Evolutionary conservation across 2,797 vertebrate genomes (phyloP).

Genomic region (Gouania willdenowi): DNA sequence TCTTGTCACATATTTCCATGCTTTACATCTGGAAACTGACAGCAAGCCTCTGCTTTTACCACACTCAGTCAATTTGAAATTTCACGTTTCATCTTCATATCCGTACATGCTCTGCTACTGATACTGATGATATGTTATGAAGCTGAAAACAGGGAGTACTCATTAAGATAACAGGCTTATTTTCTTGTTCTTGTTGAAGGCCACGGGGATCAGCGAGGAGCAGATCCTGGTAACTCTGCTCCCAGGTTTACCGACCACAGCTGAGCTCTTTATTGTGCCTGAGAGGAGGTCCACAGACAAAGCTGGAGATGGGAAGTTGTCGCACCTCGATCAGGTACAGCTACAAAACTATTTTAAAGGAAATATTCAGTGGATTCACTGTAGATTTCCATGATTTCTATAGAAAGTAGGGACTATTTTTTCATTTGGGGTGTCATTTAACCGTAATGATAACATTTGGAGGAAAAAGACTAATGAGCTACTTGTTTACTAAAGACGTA

Average conservation of each 20-base stretch:
- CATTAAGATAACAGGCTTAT: too few relatives aligned
- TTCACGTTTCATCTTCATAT: conserved; percentile 38
- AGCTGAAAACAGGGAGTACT: conserved; percentile 20
- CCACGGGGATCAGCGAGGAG: conserved; percentile 79
- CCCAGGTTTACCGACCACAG: conserved; percentile 83
- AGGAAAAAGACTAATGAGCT: too few relatives aligned
- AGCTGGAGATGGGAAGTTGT: conserved; percentile 57
- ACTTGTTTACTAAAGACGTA: too few relatives aligned
- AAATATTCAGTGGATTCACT: too few relatives aligned
- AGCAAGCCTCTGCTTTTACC: conserved; percentile 65
- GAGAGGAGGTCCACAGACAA: conserved; percentile 63
- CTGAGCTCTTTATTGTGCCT: conserved; percentile 85
- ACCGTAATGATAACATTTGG: too few relatives aligned
- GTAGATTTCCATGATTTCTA: too few relatives aligned
- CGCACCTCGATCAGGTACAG: conserved; percentile 83
- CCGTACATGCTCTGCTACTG: conserved; percentile 52
- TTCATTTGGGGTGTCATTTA: too few relatives aligned
- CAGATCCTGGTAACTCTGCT: conserved; percentile 84
- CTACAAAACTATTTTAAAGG: conserved; percentile 9
- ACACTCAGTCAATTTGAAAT: conserved; percentile 58
- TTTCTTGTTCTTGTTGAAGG: conserved; percentile 66
- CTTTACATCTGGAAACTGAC: conserved; percentile 61
- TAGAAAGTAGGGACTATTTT: too few relatives aligned
- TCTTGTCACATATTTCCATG: conserved; percentile 63
- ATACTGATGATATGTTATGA: conserved; percentile 45